Evolutionary conservation across 2,113 vertebrate species (phyloP), one percentile per base, ranked within the genome.

Genomic region (Theropithecus gelada): DNA sequence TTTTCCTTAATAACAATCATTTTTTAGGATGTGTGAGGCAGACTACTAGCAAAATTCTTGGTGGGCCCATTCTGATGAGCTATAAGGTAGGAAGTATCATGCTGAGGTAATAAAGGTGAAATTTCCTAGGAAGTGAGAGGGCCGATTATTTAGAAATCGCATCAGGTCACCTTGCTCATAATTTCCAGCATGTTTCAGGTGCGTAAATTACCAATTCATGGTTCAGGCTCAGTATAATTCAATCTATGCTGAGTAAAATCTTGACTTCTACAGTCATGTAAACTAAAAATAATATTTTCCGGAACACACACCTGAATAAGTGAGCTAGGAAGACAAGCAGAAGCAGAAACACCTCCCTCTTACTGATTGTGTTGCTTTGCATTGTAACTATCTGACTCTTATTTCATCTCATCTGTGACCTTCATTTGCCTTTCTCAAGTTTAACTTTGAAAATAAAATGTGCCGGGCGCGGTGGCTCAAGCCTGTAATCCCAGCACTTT

Each of bases 21-120:
- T 96, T 84, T 93, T 84, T 27, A 88, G n/a, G n/a, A 48, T 73
- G 23, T 57, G 6, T 45, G 50, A 92, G 32, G 17, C 23, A 94
- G 55, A 78, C 14, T 86, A 8, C 61, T 66, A 92, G 43, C 30
- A 96, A 90, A 96, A 83, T 96, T 85, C 50, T 96, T 95, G 93
- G 89, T 90, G 59, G 90, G 52, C 38, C 40, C 13, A 66, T 95
- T 83, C 32, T 96, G 92, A 96, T 94, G 90, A 97, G 83, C 43
- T 90, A 0, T 70, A 59, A 93, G 14, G 64, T 38, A 48, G 76
- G 76, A 93, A 88, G 66, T 50, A 25, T 87, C 96, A 66, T n/a
- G 84, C 96, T 92, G 94, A 96, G 93, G 85, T 96, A 98, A 96
- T 97, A 88, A 97, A 93, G 75, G 86, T 73, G 75, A 96, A 92